Evolutionary conservation across 2,888 invertebrate genomes (phyloP), one percentile per base, ranked within the genome.

Genomic region (Thecocarcelia acutangulata): DNA sequence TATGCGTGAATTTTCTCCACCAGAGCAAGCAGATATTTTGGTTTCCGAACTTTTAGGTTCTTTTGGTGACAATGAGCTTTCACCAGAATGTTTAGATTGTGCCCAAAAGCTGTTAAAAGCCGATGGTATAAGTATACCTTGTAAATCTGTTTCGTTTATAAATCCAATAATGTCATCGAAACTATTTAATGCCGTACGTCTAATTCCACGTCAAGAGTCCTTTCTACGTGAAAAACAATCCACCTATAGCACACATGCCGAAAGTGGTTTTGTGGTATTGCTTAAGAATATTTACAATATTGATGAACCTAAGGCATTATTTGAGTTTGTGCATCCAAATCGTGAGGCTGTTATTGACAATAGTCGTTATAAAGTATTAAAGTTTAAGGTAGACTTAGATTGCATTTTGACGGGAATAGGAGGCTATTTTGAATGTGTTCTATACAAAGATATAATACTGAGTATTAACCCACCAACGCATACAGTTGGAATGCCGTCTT

Each of bases 21-120:
- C 96, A 0, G 96, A 97, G 85, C 94, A 96, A 88, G 98, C 98
- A 0, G 99, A 99, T 91, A 97, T 99, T 86, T 92, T 99, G 66
- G 96, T 99, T 28, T 98, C 98, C 0, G 99, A 99, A 91, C 92
- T 99, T 54, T 92, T 99, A 68, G 99, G 95, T 0, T 98, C 98
- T 1, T 99, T 99, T 92, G 98, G 98, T 19, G 99, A 99, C 90
- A 99, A 99, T 90, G 99, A 99, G 91, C 93, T 99, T 12, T 98
- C 98, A 0, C 99, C 99, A 0, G 99, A 99, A 91, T 99, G 98
- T 90, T 92, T 99, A 63, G 98, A 98, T 91, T 98, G 98, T 2
- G 98, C 97, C 2, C 96, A 97, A 86, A 93, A 95, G 46, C 94
- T 97, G 84, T 91, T 98, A 5, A 95, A 95, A 91, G 92, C 94